Evolutionary conservation across 2,797 vertebrate genomes (phyloP).

Genomic region (Huso huso): DNA sequence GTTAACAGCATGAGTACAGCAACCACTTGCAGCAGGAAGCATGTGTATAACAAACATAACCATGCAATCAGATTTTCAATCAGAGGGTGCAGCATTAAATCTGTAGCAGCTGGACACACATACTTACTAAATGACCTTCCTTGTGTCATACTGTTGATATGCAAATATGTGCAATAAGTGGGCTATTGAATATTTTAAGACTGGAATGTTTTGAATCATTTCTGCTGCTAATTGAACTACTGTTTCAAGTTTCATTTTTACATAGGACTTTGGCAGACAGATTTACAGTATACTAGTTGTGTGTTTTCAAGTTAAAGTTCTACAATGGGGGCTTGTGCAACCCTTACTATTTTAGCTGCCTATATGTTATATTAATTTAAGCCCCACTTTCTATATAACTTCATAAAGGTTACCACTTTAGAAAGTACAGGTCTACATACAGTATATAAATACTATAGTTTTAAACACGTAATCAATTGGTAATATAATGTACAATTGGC

Average conservation of each 20-base stretch:
- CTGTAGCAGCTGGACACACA: slow-evolving; percentile 40
- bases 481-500: background rate
- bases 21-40: background rate
- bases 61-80: background rate
- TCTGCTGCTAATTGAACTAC: background rate
- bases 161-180: slow-evolving; percentile 8
- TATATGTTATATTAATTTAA: background rate
- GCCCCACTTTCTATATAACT: background rate
- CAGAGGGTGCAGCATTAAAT: slow-evolving; percentile 7
- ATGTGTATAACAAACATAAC: background rate
- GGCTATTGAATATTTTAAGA: background rate
- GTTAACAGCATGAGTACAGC: background rate
- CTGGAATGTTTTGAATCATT: background rate
- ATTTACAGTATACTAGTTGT: background rate
- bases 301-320: background rate
- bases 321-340: background rate
- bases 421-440: background rate
- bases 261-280: background rate
- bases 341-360: background rate
- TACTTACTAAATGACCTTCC: slow-evolving; percentile 30
- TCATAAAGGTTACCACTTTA: background rate
- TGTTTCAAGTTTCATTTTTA: background rate
- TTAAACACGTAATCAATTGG: background rate
- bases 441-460: background rate
- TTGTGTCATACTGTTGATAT: slow-evolving; percentile 20